Evolutionary conservation across 2,113 vertebrate species (phyloP), one percentile per base, ranked within the genome.

Genomic region (Rhinogobius similis): DNA sequence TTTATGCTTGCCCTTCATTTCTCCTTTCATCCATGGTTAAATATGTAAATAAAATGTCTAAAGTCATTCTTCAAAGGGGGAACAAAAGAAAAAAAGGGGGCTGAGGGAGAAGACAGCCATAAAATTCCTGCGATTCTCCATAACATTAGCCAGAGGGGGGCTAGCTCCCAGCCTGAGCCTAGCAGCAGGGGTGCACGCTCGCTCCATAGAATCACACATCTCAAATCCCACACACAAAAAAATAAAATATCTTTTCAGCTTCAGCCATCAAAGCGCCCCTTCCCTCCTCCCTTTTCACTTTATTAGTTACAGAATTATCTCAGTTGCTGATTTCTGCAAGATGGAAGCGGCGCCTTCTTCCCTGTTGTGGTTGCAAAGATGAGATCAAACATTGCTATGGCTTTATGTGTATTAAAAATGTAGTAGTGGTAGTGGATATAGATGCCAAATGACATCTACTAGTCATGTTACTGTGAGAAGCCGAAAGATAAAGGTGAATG

Each of bases 21-120:
- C 95, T 91, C 88, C 95, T 98, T 98, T 98, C 96, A 99, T 97
- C 96, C 94, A 84, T 96, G 95, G 94, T 97, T 98, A 98, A 97
- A 99, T 99, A 98, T 99, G 97, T 98, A 98, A 98, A 99, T 99
- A 99, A 98, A 98, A 98, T 95, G 96, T 98, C 96, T 96, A 98
- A 98, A 98, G 97, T 98, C 96, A 98, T 98, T 98, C 97, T 99
- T 99, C 96, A 98, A 98, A 99, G 96, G 94, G 26, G 96, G 95
- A 98, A 98, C 97, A 98, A 98, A 97, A 92, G 92, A 91, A 96
- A 95, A 58, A 96, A 95, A 95, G 94, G 93, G 94, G 91, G 93
- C 92, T 91, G 93, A 94, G 92, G 91, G 94, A 94, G 94, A 94
- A 95, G 96, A 96, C 96, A 95, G 95, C 95, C 95, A 97, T 97